phyloP scores from a whole-genome alignment of 1,140 invertebrate genomes.

The Heliothis subflexa region DNA sequence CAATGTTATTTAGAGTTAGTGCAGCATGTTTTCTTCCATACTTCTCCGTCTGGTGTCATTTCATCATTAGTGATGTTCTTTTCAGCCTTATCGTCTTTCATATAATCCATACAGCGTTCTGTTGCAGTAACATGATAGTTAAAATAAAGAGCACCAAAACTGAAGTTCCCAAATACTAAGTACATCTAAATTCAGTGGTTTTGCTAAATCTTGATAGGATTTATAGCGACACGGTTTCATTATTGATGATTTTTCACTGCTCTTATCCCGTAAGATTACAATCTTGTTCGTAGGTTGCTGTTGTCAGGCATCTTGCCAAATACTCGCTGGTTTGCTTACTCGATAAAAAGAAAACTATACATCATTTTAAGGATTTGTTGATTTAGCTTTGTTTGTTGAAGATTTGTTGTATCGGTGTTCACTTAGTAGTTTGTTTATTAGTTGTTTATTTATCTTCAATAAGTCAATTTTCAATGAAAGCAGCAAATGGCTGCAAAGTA shows the following conservation, averaged over 20 bases:
- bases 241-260: slow-evolving; percentile 28
- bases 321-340: slow-evolving; percentile 20
- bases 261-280: slow-evolving; percentile 13
- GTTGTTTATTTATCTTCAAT: background rate
- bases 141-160: background rate
- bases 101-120: too few relatives aligned
- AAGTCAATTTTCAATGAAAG: too few relatives aligned
- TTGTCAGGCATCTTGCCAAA: slow-evolving; percentile 28
- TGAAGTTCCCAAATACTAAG: background rate
- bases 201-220: slow-evolving; percentile 21
- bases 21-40: too few relatives aligned
- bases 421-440: background rate
- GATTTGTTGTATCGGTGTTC: too few relatives aligned
- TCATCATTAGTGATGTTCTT: too few relatives aligned
- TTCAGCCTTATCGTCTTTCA: too few relatives aligned
- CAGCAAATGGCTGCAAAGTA: too few relatives aligned
- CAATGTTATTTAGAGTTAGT: too few relatives aligned
- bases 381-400: background rate
- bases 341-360: background rate
- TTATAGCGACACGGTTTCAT: slow-evolving; percentile 10
- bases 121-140: too few relatives aligned
- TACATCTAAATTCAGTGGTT: background rate
- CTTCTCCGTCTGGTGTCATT: too few relatives aligned
- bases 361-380: slow-evolving; percentile 8
- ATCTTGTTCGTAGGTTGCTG: slow-evolving; percentile 22